phyloP scores from a whole-genome alignment of 2,888 invertebrate species.

The Aspidiotus destructor region DNA sequence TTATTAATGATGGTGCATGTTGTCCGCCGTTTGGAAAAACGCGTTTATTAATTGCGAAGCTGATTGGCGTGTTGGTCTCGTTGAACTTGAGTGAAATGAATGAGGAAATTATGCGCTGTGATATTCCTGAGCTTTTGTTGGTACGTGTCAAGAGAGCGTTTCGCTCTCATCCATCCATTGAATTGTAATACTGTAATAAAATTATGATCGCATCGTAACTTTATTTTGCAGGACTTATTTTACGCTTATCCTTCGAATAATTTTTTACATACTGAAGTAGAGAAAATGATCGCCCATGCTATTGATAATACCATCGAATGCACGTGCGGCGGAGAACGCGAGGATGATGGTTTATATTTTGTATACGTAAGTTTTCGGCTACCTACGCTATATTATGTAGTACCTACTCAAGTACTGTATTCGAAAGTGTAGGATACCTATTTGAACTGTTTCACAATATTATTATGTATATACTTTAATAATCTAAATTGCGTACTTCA shows the following conservation, averaged over 20 bases:
- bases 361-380: constrained; percentile 22
- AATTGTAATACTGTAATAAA: not conserved
- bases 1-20: constrained; percentile 42
- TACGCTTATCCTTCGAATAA: constrained; percentile 88
- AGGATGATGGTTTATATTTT: constrained; percentile 41
- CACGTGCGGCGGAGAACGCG: constrained; percentile 40
- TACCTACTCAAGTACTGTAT: not conserved
- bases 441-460: not conserved
- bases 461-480: no score
- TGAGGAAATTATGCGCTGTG: constrained; percentile 30
- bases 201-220: constrained; percentile 40
- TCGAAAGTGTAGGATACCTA: not conserved
- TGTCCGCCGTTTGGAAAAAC: constrained; percentile 70
- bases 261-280: constrained; percentile 86
- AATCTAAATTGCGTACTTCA: constrained; percentile 22
- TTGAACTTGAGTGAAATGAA: constrained; percentile 24
- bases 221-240: constrained; percentile 69
- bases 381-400: not conserved
- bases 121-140: constrained; percentile 31
- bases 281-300: constrained; percentile 45
- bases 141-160: constrained; percentile 9
- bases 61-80: constrained; percentile 45
- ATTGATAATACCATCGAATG: constrained; percentile 38
- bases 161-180: not conserved
- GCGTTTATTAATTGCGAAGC: constrained; percentile 66